Evolutionary conservation across 2,797 vertebrate genomes (phyloP), one percentile per base, ranked within the genome.

Genomic region (Acrossocheilus wenchowensis): DNA sequence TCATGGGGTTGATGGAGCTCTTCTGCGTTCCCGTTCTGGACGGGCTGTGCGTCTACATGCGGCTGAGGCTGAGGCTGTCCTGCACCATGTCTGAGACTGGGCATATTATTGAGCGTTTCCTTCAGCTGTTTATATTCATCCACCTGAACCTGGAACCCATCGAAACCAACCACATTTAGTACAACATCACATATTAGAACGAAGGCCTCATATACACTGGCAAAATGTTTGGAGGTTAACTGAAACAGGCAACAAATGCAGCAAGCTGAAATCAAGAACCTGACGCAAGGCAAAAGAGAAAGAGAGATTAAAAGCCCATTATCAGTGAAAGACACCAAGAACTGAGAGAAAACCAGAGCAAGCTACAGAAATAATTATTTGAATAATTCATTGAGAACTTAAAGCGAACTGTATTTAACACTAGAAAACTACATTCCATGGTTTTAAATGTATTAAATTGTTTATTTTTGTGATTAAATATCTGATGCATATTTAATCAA

Each of bases 81-180:
- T 30, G 89, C 89, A 15, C 83, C 4, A 36, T 89, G 91, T 81
- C 77, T 91, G 10, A 95, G 88, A 90, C 92, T 96, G 17, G 96
- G 94, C 81, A 93, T 95, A 90, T 91, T 96, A 88, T 97, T 95
- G 52, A 97, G 93, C 0, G 96, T 96, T 2, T 98, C 96, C 92
- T 96, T 98, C 89, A 99, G 88, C 86, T 97, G 96, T 88, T 97
- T 97, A 92, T 96, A 98, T 90, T 98, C 96, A 86, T 97, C 95
- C 87, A 99, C 96, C 93, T 99, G 98, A 86, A 94, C 94, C 98
- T 99, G 89, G 78, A 92, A 68, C 14, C 77, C 69, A 71, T 9
- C 50, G 10, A 64, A 10, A 21, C 30, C 26, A 11, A 9, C 48
- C 21, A 80, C 7, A 57, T 36, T 62, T 48, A 81, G 43, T 39